Base-by-base conservation (phyloP, 2,888 invertebrate species). In the Drosophila testacea region DNA sequence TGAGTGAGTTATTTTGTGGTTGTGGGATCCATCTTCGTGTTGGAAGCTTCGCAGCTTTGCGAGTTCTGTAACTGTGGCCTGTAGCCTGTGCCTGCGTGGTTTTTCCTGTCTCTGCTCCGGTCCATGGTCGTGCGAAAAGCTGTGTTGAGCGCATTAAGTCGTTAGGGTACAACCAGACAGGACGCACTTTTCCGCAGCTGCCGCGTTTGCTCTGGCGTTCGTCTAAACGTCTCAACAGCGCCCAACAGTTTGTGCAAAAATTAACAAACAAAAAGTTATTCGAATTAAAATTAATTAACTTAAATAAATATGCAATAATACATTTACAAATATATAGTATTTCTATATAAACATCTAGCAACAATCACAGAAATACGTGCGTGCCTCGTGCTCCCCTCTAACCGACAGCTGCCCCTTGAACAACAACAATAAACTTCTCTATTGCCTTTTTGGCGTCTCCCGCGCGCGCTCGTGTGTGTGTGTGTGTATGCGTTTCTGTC, bases 111-210 rank as follows among this genome's bases (percentile, higher is more conserved):
- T 64, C 46, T 59, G 72, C 76, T 76, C 76, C 83, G 92, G 92
- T 92, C 92, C 92, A 91, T 91, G 91, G 90, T 85, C 91, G 90
- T 87, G 85, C 78, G 83, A 89, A 91, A 91, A 90, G 90, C 91
- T 90, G 88, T 83, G 83, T 88, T 87, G 89, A 91, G 92, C 92
- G 90, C 92, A 92, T 92, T 92, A 92, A 92, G 92, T 92, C 92
- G 91, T 91, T 91, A 91, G 91, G 92, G 90, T 90, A 92, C 91
- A 91, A 91, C 89, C 92, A 91, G 92, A 88, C 83, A 91, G 92
- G 92, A 91, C 92, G 92, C 91, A 89, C 88, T 88, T 90, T 82
- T 79, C 64, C 71, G 84, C 80, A 82, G 82, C 81, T 88, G 90
- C 79, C 88, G 87, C 90, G 87, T 82, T 79, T 77, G 74, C 74